phyloP scores from a whole-genome alignment of 2,797 vertebrate genomes.

The Ispidina lecontei region DNA sequence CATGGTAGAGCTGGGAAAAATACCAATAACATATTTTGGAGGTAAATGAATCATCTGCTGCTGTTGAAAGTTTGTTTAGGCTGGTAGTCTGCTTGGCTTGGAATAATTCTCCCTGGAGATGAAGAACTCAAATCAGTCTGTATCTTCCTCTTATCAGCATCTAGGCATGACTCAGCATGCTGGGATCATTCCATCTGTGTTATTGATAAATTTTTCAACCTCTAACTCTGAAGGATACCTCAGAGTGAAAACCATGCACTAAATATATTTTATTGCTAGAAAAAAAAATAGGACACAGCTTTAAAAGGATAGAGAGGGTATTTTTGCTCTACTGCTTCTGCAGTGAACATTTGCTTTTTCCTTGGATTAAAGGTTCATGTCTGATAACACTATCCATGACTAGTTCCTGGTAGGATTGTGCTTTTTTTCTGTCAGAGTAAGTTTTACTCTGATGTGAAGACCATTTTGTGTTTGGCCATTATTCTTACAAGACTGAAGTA shows the following conservation, averaged over 20 bases:
- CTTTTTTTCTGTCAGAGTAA: neutral
- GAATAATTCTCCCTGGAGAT: slow-evolving; percentile 28
- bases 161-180: neutral
- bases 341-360: neutral
- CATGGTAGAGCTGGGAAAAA: neutral
- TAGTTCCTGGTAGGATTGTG: neutral
- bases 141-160: neutral
- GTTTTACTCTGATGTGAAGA: neutral
- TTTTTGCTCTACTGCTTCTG: neutral
- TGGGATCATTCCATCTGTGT: neutral
- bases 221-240: neutral
- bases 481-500: neutral
- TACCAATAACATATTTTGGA: neutral
- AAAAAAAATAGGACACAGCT: neutral
- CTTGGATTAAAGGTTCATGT: neutral
- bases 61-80: slow-evolving; percentile 3
- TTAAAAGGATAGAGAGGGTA: neutral
- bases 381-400: neutral
- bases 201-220: neutral
- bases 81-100: neutral
- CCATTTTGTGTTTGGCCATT: neutral
- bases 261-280: neutral
- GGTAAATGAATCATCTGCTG: neutral
- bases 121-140: neutral
- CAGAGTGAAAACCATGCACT: neutral